Conservation (phyloP, 2,113 vertebrate species). For the Saccopteryx leptura region DNA sequence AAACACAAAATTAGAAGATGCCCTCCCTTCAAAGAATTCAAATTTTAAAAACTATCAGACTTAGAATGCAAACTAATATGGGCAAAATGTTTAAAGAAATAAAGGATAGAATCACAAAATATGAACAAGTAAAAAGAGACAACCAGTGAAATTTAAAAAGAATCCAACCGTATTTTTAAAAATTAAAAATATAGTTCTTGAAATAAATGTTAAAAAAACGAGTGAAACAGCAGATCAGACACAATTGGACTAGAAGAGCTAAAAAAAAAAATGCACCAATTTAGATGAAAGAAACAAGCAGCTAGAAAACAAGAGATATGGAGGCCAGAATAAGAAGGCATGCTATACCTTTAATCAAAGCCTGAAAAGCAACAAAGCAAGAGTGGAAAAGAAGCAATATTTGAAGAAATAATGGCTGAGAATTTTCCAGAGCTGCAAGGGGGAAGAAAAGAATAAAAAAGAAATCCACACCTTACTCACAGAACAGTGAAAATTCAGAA, state of each 20-base stretch:
- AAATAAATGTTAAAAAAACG: neutral
- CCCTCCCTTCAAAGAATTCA: neutral
- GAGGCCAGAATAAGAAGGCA: neutral
- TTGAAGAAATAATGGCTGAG: neutral
- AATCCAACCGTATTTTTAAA: neutral
- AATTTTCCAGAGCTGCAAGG: neutral
- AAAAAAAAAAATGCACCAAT: neutral
- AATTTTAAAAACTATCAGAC: neutral
- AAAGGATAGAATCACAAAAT: neutral
- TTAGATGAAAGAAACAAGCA: neutral
- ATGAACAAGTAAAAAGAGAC: neutral
- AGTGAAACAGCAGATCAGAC: conserved; percentile 15
- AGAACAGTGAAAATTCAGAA: neutral
- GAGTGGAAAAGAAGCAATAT: neutral
- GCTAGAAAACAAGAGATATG: neutral
- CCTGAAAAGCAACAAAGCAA: neutral
- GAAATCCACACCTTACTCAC: neutral
- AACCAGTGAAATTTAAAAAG: neutral
- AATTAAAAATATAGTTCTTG: conserved; percentile 31
- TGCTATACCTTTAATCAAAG: neutral
- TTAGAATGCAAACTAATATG: neutral
- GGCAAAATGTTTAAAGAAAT: neutral
- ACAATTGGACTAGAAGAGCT: neutral
- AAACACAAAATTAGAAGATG: neutral
- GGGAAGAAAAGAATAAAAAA: neutral